Evolutionary conservation across 2,888 invertebrate genomes (phyloP), one percentile per base, ranked within the genome.

Genomic region (Odontocerum albicorne): DNA sequence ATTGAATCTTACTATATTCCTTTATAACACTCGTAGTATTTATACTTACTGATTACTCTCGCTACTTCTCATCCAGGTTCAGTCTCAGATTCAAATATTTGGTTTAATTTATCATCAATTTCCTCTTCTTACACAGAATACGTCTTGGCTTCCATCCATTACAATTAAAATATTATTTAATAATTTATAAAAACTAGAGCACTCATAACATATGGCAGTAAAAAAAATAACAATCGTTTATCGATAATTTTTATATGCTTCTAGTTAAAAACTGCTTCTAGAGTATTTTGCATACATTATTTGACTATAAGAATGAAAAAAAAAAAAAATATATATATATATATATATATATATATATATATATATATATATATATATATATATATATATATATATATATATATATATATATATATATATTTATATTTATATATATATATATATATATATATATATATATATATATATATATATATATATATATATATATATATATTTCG

Each of bases 11-110:
- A 62, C 53, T 33, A 56, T 50, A 20, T 43, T 27, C 44, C 20
- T 51, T 44, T 51, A 56, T 39, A 51, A 51, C 50, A 51, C 40
- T 43, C 17, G 50, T 44, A 51, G 49, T 52, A 57, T 33, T 19
- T 45, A 57, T 36, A 57, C 46, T 56, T 59, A 59, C 56, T 59
- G 59, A 59, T 59, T 59, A 59, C 54, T 53, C 53, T 54, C 47
- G 36, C 51, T 59, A 56, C 43, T 32, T 38, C 52, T 32, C 56
- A 50, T 55, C 45, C 60, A 58, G 49, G 46, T 55, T 61, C 61
- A 61, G 61, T 61, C 61, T 61, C 61, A 57, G 59, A 61, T 59
- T 57, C 59, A 55, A 59, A 61, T 61, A 59, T 61, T 61, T 61
- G 59, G 61, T 61, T 59, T 59, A 52, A 56, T 59, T 53, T 57